Evolutionary conservation across 2,797 vertebrate species (phyloP).

Genomic region (Ambastaia sidthimunki): DNA sequence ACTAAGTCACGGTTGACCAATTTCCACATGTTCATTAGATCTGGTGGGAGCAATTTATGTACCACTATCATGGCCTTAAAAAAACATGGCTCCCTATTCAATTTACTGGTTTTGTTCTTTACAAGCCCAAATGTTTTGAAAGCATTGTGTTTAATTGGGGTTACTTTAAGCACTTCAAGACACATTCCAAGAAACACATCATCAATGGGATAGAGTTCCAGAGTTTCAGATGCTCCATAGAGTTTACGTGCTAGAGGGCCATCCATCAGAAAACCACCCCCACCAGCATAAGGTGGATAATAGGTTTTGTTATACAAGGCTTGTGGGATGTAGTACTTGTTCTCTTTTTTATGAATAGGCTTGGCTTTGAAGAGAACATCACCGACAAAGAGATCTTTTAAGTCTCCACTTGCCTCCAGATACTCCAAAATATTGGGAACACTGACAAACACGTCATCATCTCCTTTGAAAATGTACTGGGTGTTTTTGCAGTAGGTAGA

Average conservation of each 20-base stretch:
- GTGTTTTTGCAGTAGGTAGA: conserved; percentile 84
- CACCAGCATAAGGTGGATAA: conserved; percentile 93
- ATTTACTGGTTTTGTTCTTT: conserved; percentile 87
- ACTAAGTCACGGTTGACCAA: conserved; percentile 88
- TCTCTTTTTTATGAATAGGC: conserved; percentile 90
- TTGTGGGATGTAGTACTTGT: conserved; percentile 92
- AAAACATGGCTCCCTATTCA: conserved; percentile 95
- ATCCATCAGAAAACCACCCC: conserved; percentile 93
- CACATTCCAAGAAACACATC: conserved; percentile 98
- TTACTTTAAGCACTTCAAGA: conserved; percentile 86
- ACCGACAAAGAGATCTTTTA: conserved; percentile 85
- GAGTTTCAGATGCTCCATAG: conserved; percentile 76
- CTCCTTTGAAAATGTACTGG: conserved; percentile 91
- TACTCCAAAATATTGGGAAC: conserved; percentile 91
- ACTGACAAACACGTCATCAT: conserved; percentile 92
- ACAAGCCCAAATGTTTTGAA: conserved; percentile 96
- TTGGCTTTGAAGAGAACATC: conserved; percentile 88
- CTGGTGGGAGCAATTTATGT: conserved; percentile 91
- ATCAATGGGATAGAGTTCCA: conserved; percentile 94
- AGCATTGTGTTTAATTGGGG: conserved; percentile 84
- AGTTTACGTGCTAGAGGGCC: conserved; percentile 83
- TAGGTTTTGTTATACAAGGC: conserved; percentile 83
- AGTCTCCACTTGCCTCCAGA: conserved; percentile 73
- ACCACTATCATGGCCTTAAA: conserved; percentile 93
- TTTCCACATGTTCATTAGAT: conserved; percentile 90